These are phyloP conservation scores for Choloepus hoffmanni DNA, from an alignment of 2,113 vertebrate species.

Conservation along the genomic window DNA sequence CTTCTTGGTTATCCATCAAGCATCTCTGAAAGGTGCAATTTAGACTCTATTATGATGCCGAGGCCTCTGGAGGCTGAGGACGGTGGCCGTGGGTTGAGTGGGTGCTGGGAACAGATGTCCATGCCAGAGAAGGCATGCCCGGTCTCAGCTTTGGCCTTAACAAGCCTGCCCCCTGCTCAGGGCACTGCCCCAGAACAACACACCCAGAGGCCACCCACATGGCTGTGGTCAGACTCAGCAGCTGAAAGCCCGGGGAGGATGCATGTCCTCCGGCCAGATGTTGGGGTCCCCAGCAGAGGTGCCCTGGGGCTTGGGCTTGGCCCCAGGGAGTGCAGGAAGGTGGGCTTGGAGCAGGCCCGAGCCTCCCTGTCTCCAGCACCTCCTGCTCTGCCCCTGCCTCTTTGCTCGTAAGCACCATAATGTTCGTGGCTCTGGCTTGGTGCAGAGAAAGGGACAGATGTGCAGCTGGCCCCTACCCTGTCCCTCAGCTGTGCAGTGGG, in stretches of 20 bases:
- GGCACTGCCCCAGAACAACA: not conserved
- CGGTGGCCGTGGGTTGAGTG: not conserved
- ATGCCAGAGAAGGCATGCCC: not conserved
- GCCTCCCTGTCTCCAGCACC: not conserved
- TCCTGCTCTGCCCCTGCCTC: not conserved
- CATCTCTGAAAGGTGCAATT: slow-evolving; percentile 68
- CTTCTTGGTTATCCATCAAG: slow-evolving; percentile 73
- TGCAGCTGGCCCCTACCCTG: not conserved
- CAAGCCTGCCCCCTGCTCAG: not conserved
- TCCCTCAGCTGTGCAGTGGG: not conserved
- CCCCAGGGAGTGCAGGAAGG: not conserved
- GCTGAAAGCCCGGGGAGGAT: not conserved
- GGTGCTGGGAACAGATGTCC: not conserved
- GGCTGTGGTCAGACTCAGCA: not conserved
- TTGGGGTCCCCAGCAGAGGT: not conserved
- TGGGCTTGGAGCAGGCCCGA: not conserved
- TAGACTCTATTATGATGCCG: slow-evolving; percentile 66
- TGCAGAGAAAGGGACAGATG: not conserved
- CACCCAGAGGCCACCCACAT: not conserved
- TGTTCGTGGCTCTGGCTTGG: not conserved
- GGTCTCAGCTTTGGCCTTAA: slow-evolving; percentile 40
- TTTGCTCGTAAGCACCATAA: not conserved
- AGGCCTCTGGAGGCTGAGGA: slow-evolving; percentile 50
- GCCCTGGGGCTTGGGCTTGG: not conserved
- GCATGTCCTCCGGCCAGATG: not conserved